Conservation (phyloP, 1,140 invertebrate species). For the Phenacoccus solenopsis region DNA sequence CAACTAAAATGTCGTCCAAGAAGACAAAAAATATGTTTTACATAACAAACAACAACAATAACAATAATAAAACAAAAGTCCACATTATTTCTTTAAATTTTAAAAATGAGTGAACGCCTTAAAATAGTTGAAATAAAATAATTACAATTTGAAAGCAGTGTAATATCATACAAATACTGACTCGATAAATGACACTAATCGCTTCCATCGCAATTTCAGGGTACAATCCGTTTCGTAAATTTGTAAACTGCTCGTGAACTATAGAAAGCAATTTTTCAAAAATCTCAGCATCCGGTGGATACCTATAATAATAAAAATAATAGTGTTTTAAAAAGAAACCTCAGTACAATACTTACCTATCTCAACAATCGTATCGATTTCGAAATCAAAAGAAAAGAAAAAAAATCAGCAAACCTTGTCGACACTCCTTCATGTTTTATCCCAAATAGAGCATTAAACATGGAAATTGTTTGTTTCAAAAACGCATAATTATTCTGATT, state of each 20-base stretch:
- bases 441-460: conserved; percentile 32
- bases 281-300: conserved; percentile 41
- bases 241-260: conserved; percentile 36
- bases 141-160: no score
- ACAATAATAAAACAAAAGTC: neutral
- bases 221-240: conserved; percentile 38
- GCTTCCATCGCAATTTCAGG: conserved; percentile 44
- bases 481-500: conserved; percentile 40
- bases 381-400: neutral
- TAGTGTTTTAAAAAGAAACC: neutral
- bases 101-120: no score
- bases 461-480: conserved; percentile 44
- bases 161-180: no score
- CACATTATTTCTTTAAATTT: neutral
- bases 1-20: no score
- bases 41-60: neutral
- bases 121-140: no score
- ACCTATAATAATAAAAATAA: conserved; percentile 31
- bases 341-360: no score
- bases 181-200: conserved; percentile 46
- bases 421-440: conserved; percentile 26
- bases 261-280: conserved; percentile 38
- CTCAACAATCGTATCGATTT: no score
- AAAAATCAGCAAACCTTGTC: neutral
- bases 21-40: neutral